These are phyloP conservation scores for Chymomyza procnemis DNA, from an alignment of 2,888 invertebrate species.

Conservation along the genomic window DNA sequence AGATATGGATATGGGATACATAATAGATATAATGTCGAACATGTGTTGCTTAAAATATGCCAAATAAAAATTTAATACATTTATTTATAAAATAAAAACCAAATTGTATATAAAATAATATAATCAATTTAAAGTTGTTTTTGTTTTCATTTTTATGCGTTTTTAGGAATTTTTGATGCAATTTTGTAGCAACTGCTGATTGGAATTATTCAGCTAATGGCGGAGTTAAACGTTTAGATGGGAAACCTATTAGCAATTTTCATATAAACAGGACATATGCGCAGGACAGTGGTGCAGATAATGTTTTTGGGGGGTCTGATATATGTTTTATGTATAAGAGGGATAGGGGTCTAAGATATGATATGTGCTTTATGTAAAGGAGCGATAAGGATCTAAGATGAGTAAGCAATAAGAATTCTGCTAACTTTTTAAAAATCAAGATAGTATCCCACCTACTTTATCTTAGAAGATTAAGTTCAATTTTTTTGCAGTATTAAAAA, in stretches of 20 bases:
- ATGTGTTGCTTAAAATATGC: slow-evolving; percentile 35
- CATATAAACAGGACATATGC: not conserved
- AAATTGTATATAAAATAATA: slow-evolving; percentile 51
- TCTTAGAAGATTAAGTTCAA: too few species aligned
- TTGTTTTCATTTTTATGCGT: slow-evolving; percentile 10
- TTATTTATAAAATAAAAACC: too few species aligned
- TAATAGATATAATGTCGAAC: slow-evolving; percentile 33
- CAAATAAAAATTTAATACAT: slow-evolving; percentile 69
- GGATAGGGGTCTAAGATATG: too few species aligned
- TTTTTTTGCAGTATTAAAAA: too few species aligned
- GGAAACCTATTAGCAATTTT: not conserved
- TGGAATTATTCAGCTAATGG: not conserved
- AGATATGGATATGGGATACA: not conserved
- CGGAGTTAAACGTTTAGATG: not conserved
- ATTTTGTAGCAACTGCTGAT: not conserved
- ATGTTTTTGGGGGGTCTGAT: too few species aligned
- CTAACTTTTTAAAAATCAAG: too few species aligned
- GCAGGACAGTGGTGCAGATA: too few species aligned
- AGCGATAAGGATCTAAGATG: too few species aligned
- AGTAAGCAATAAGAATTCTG: too few species aligned
- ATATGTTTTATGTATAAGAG: too few species aligned
- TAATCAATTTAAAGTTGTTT: slow-evolving; percentile 32
- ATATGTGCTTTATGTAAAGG: too few species aligned
- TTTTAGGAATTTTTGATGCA: slow-evolving; percentile 13
- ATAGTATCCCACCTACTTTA: too few species aligned